phyloP scores from a whole-genome alignment of 2,888 invertebrate genomes.

The Sphaerophoria rueppellii region DNA sequence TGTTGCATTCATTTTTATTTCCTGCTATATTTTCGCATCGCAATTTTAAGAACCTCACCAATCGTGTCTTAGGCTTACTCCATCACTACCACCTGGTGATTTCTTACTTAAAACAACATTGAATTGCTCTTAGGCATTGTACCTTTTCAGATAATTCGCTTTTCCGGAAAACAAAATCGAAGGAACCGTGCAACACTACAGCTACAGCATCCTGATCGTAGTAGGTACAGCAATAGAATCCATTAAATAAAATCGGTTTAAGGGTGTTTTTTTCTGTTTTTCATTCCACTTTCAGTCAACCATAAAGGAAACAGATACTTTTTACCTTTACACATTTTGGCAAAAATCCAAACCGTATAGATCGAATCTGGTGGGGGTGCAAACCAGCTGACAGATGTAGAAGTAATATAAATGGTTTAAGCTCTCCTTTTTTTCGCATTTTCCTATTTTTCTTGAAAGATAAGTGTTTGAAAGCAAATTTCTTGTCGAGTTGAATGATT shows the following conservation, averaged over 20 bases:
- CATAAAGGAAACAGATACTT: too few relatives aligned
- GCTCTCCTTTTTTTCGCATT: too few relatives aligned
- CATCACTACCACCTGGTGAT: not conserved
- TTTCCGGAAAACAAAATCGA: not conserved
- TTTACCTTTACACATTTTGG: too few relatives aligned
- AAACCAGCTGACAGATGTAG: slow-evolving; percentile 20
- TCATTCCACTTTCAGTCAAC: too few relatives aligned
- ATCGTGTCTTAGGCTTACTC: too few relatives aligned
- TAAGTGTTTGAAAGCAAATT: slow-evolving; percentile 34
- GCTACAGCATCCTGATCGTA: too few relatives aligned
- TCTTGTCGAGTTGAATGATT: slow-evolving; percentile 30
- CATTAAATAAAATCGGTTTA: slow-evolving; percentile 8
- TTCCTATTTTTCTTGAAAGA: not conserved
- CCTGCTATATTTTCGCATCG: too few relatives aligned
- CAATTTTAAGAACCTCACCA: too few relatives aligned
- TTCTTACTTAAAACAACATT: slow-evolving; percentile 1
- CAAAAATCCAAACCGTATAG: too few relatives aligned
- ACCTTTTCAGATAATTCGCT: not conserved
- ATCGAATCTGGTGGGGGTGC: not conserved
- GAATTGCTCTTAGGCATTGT: not conserved
- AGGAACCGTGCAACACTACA: not conserved
- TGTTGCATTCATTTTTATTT: too few relatives aligned
- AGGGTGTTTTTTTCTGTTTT: not conserved
- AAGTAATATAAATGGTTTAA: not conserved
- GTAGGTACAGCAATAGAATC: slow-evolving; percentile 3